Conservation (phyloP, 2,797 vertebrate genomes). For the Leptatherina wallacei region DNA sequence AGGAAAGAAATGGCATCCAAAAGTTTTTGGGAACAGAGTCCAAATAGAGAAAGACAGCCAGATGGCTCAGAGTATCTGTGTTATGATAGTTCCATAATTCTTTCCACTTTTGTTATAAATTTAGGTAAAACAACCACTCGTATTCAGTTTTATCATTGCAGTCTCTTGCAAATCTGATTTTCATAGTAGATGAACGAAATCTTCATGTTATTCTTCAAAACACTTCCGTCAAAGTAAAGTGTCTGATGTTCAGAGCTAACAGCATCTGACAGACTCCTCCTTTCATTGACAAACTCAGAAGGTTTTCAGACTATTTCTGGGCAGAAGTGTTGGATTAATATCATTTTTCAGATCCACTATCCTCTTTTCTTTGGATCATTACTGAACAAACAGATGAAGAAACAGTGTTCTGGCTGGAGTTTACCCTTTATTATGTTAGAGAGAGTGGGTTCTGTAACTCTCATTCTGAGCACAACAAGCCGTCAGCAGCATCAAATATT, state of each 20-base stretch:
- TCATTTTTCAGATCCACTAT: slow-evolving; percentile 35
- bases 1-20: slow-evolving; percentile 16
- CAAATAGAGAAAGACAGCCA: slow-evolving; percentile 21
- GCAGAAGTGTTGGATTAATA: slow-evolving; percentile 32
- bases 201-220: slow-evolving; percentile 1
- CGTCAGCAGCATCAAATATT: slow-evolving; percentile 87
- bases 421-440: slow-evolving; percentile 48
- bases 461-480: slow-evolving; percentile 64
- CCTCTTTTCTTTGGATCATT: slow-evolving; percentile 22
- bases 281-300: slow-evolving; percentile 12
- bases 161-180: not conserved
- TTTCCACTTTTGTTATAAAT: slow-evolving; percentile 14
- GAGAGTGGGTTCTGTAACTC: slow-evolving; percentile 39
- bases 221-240: slow-evolving; percentile 14
- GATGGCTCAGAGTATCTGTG: slow-evolving; percentile 23
- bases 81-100: slow-evolving; percentile 3
- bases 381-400: slow-evolving; percentile 27
- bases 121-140: slow-evolving; percentile 16
- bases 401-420: slow-evolving; percentile 20
- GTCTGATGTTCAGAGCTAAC: slow-evolving; percentile 21
- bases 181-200: not conserved
- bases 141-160: slow-evolving; percentile 8
- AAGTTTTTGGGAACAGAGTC: slow-evolving; percentile 18
- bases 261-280: slow-evolving; percentile 19
- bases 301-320: slow-evolving; percentile 25